Conservation (phyloP, 2,888 invertebrate genomes). For the Anoplius nigerrimus region DNA sequence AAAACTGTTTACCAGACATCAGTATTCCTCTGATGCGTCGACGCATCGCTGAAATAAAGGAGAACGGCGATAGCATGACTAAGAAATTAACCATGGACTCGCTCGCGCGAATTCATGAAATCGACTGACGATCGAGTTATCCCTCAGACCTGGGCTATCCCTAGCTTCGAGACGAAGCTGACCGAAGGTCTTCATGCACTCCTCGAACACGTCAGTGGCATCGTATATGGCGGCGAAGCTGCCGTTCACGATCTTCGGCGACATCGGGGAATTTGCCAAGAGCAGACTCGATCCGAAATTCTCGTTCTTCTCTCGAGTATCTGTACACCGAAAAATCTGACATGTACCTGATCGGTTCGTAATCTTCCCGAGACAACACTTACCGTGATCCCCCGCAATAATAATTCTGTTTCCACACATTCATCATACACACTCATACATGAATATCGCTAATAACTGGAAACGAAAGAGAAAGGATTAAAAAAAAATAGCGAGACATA, state of each 20-base stretch:
- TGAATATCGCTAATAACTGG: too few relatives aligned
- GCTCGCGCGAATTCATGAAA: background rate
- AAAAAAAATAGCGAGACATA: too few relatives aligned
- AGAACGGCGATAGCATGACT: background rate
- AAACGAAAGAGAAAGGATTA: too few relatives aligned
- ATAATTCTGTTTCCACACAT: too few relatives aligned
- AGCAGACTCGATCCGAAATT: conserved; percentile 95
- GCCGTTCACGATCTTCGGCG: conserved; percentile 96
- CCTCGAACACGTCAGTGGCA: conserved; percentile 83
- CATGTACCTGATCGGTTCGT: too few relatives aligned
- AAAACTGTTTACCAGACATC: conserved; percentile 93
- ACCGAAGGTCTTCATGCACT: conserved; percentile 84
- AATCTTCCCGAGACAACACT: too few relatives aligned
- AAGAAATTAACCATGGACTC: conserved; percentile 1
- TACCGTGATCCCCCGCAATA: too few relatives aligned
- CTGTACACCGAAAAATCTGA: conserved; percentile 74
- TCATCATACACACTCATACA: too few relatives aligned
- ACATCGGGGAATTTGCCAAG: conserved; percentile 95
- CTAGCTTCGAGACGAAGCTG: conserved; percentile 84
- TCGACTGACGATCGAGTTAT: background rate
- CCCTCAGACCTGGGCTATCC: conserved; percentile 83
- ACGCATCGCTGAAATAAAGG: conserved; percentile 82
- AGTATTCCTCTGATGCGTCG: conserved; percentile 90
- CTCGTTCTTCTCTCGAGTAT: conserved; percentile 88
- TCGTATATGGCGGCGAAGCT: conserved; percentile 95